Percentiles rank a stretch among this genome's conserved stretches.
These are phyloP conservation scores for Pithys albifrons DNA, from an alignment of 2,113 vertebrate genomes.

Conservation along the genomic window DNA sequence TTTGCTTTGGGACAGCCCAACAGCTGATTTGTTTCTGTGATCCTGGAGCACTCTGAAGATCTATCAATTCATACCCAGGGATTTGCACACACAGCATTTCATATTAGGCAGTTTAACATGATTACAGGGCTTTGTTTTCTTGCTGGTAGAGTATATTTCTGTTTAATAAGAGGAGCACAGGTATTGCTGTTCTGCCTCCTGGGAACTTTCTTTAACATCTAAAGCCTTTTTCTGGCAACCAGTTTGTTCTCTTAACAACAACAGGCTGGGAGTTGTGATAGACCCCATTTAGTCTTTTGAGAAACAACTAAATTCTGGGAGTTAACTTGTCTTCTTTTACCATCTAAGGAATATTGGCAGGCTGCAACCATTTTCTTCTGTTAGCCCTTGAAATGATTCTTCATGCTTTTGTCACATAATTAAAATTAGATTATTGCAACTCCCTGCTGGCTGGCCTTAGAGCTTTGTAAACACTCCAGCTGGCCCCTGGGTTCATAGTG, in stretches of 20 bases:
- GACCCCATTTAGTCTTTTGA: slow-evolving; percentile 64
- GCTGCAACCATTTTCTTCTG: slow-evolving; percentile 72
- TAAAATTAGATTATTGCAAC: slow-evolving; percentile 82
- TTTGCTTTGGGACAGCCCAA: neutral
- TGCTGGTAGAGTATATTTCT: neutral
- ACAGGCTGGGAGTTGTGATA: slow-evolving; percentile 47
- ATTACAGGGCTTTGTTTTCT: neutral
- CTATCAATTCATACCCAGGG: neutral
- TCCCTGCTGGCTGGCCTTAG: slow-evolving; percentile 74
- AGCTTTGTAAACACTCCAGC: slow-evolving; percentile 76
- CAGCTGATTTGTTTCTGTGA: neutral
- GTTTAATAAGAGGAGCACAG: neutral
- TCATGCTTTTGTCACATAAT: slow-evolving; percentile 82
- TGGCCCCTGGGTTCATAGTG: slow-evolving; percentile 71
- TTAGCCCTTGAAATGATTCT: slow-evolving; percentile 79
- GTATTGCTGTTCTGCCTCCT: slow-evolving; percentile 19
- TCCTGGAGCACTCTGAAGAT: neutral
- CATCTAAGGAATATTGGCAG: slow-evolving; percentile 79
- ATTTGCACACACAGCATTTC: neutral
- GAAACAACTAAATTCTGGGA: slow-evolving; percentile 67
- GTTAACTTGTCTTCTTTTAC: slow-evolving; percentile 75
- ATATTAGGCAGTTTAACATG: neutral
- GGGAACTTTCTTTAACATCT: slow-evolving; percentile 38
- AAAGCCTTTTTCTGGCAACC: slow-evolving; percentile 33
- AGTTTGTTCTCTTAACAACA: slow-evolving; percentile 48